Evolutionary conservation across 2,888 invertebrate genomes (phyloP), one percentile per base, ranked within the genome.

Genomic region (Leucozona laternaria): DNA sequence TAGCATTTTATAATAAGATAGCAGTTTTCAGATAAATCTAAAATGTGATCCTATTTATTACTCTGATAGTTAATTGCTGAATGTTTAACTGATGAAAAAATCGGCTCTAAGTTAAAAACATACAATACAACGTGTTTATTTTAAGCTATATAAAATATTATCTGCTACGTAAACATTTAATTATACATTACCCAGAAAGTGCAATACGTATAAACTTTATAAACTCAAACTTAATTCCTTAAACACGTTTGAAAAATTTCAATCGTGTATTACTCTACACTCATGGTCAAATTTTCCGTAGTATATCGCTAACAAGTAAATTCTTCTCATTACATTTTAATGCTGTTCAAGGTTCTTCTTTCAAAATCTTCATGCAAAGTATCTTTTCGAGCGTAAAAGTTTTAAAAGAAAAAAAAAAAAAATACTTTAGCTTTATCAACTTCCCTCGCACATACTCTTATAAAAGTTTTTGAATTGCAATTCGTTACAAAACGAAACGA

Each of bases 401-500:
- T 57, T 28, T 0, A 45, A 55, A 40, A 37, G 53, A 57, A 48
- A 76, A 37, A 37, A 58, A 55, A 48, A 45, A 45, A 76, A 20
- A 37, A 34, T 37, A 58, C 34, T 20, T 58, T 58, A 58, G 34
- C 11, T 13, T 37, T 34, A 37, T 37, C 13, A 62, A 40, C 20
- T 40, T 25, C 4, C 22, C 40, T 25, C 20, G 10, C 25, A 62
- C 62, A 43, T 25, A 68, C 68, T 77, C 50, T 28, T n/a, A 37
- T 37, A 62, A 62, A 62, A 79, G 60, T 68, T 62, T 45, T 62
- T 40, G 28, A 64, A 45, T 62, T 55, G 55, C 43, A 79, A 79
- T 72, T 71, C 72, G 62, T 64, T 64, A 71, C 50, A 71, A 55
- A 64, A 45, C 20, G 17, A 55, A 62, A 60, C 64, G 57, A 72